Conservation (phyloP, 2,797 vertebrate species). For the Smutsia gigantea region DNA sequence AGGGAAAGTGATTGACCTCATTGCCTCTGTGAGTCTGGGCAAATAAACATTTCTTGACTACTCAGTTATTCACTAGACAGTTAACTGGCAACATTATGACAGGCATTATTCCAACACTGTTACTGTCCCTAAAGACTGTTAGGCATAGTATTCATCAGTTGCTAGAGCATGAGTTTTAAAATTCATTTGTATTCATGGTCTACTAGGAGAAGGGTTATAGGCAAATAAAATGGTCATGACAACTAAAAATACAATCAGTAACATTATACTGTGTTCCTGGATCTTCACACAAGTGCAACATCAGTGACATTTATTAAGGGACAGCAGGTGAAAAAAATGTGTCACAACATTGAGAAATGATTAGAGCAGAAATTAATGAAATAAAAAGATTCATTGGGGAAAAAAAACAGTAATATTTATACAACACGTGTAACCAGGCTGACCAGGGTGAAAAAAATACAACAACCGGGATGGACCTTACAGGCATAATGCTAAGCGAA, state of each 20-base stretch:
- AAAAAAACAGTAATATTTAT: background rate
- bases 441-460: background rate
- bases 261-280: background rate
- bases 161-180: background rate
- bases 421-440: background rate
- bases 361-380: background rate
- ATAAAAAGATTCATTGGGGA: background rate
- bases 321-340: background rate
- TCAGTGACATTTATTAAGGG: background rate
- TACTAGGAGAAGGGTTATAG: background rate
- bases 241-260: background rate
- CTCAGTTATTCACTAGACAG: background rate
- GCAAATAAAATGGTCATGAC: background rate
- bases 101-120: too few relatives aligned
- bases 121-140: background rate
- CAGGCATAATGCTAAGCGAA: too few relatives aligned
- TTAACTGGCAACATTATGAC: background rate
- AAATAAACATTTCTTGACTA: background rate
- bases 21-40: background rate
- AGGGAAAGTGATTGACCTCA: background rate
- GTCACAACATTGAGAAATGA: background rate
- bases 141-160: background rate
- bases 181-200: background rate
- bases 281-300: background rate
- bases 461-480: too few relatives aligned